Evolutionary conservation across 2,797 vertebrate species (phyloP).

Genomic region (Poeciliopsis turneri): DNA sequence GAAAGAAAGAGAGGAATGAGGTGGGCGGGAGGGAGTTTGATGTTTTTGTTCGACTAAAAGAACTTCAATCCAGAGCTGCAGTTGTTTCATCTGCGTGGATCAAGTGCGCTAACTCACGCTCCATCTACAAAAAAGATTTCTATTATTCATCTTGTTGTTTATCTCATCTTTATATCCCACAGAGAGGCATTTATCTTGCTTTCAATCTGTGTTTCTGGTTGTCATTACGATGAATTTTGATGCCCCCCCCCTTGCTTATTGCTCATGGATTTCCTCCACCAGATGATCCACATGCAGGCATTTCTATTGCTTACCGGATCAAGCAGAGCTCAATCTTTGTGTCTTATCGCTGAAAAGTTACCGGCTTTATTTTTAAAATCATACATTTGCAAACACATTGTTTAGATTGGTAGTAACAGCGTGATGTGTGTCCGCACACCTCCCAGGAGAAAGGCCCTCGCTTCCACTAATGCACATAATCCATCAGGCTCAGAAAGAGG

Average conservation of each 20-base stretch:
- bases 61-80: conserved; percentile 2
- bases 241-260: neutral
- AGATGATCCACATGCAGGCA: conserved; percentile 20
- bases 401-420: conserved; percentile 48
- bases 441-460: conserved; percentile 57
- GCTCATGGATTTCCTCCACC: conserved; percentile 21
- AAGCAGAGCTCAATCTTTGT: conserved; percentile 38
- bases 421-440: conserved; percentile 65
- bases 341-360: conserved; percentile 50
- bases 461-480: conserved; percentile 67
- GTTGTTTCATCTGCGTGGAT: conserved; percentile 31
- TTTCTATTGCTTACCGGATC: conserved; percentile 13
- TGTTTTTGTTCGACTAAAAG: conserved; percentile 16
- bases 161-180: conserved; percentile 9
- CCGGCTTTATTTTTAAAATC: conserved; percentile 20
- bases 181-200: conserved; percentile 13
- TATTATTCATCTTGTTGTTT: neutral
- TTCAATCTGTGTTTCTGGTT: conserved; percentile 6
- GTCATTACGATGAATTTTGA: neutral
- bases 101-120: conserved; percentile 13
- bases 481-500: conserved; percentile 63
- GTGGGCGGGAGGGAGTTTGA: conserved; percentile 5
- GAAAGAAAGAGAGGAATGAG: neutral
- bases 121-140: conserved; percentile 15
- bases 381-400: conserved; percentile 15